Percentiles rank a stretch among this genome's conserved stretches.
phyloP scores from a whole-genome alignment of 2,888 invertebrate species.

The Poecilobothrus nobilitatus region DNA sequence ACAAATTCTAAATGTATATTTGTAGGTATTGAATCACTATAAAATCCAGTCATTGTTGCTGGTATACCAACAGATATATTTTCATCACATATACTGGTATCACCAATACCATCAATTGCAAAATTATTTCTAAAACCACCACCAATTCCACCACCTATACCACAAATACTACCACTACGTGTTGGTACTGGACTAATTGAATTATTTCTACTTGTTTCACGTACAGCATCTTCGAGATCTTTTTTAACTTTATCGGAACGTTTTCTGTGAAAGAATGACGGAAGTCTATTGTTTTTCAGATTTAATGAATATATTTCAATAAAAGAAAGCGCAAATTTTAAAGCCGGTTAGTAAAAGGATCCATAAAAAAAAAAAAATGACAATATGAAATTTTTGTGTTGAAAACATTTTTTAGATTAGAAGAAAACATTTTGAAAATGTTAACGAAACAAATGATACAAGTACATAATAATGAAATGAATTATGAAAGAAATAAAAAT shows the following conservation, averaged over 20 bases:
- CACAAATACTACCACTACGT: conserved; percentile 25
- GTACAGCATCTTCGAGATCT: conserved; percentile 85
- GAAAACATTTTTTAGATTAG: neutral
- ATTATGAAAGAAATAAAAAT: too few species aligned
- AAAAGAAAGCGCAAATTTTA: conserved; percentile 28
- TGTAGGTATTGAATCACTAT: conserved; percentile 53
- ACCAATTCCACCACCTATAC: conserved; percentile 39
- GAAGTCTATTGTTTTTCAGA: conserved; percentile 40
- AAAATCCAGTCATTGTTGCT: conserved; percentile 45
- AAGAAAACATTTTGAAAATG: conserved; percentile 18
- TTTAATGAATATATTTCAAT: conserved; percentile 28
- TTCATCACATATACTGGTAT: conserved; percentile 29
- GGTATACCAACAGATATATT: conserved; percentile 39
- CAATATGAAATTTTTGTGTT: neutral
- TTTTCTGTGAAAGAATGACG: conserved; percentile 59
- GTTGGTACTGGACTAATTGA: conserved; percentile 38
- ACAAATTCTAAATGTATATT: conserved; percentile 67
- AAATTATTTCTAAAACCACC: conserved; percentile 34
- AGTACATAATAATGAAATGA: too few species aligned
- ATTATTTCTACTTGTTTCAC: conserved; percentile 51
- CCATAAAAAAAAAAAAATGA: conserved; percentile 19
- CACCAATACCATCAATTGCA: conserved; percentile 38
- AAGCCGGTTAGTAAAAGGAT: conserved; percentile 26
- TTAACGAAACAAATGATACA: too few species aligned
- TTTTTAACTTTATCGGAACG: conserved; percentile 79